Evolutionary conservation across 2,797 vertebrate genomes (phyloP).

Genomic region (Triplophysa bombifrons): DNA sequence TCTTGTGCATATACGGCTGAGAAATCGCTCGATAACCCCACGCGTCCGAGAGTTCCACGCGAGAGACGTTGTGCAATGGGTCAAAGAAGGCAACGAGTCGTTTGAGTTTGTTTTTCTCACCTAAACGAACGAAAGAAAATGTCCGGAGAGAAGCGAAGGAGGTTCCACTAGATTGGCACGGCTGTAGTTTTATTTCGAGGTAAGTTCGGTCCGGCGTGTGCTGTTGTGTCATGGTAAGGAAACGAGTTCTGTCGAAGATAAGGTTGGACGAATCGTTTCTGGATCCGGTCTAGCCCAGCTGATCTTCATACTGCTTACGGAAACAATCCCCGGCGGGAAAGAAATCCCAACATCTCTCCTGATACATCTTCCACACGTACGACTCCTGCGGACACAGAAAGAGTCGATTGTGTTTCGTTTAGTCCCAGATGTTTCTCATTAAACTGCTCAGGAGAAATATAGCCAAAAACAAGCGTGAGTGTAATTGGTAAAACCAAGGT

Average conservation of each 20-base stretch:
- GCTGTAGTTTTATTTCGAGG: slow-evolving; percentile 45
- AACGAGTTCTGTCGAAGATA: neutral
- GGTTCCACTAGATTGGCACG: slow-evolving; percentile 50
- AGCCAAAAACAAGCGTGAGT: too few species aligned
- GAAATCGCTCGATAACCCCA: slow-evolving; percentile 72
- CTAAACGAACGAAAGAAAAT: slow-evolving; percentile 20
- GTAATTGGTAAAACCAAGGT: too few species aligned
- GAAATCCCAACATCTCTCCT: slow-evolving; percentile 98
- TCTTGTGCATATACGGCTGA: slow-evolving; percentile 77
- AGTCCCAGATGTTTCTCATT: too few species aligned
- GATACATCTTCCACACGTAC: slow-evolving; percentile 99
- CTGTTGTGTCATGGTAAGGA: slow-evolving; percentile 47
- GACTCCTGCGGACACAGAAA: slow-evolving; percentile 84
- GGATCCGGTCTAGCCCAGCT: slow-evolving; percentile 80
- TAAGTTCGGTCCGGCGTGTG: slow-evolving; percentile 55
- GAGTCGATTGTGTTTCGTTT: too few species aligned
- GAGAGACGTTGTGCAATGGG: slow-evolving; percentile 77
- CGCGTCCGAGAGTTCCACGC: slow-evolving; percentile 74
- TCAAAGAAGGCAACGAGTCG: slow-evolving; percentile 77
- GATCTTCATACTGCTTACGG: slow-evolving; percentile 98
- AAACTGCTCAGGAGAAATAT: too few species aligned
- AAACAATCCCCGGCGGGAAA: slow-evolving; percentile 99
- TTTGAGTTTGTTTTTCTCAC: slow-evolving; percentile 9
- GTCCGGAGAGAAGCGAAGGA: neutral
- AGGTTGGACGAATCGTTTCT: neutral